Percentiles rank a stretch among this genome's conserved stretches.
These are phyloP conservation scores for Taurulus bubalis DNA, from an alignment of 2,113 vertebrate genomes.

Conservation along the genomic window DNA sequence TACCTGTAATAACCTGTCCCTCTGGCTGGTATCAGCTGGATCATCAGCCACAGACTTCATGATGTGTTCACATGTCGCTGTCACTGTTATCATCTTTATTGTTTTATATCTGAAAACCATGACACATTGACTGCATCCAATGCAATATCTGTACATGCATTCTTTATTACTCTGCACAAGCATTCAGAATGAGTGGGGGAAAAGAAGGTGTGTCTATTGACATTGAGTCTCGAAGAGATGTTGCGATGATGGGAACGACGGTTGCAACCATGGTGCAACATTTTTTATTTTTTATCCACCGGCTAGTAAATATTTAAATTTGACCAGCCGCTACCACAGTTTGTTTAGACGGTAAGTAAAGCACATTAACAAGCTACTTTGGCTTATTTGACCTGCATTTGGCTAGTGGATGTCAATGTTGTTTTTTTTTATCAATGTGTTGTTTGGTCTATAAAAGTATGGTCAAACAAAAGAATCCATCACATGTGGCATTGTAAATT, in stretches of 20 bases:
- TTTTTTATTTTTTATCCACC: background rate
- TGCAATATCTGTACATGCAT: background rate
- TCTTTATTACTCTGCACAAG: background rate
- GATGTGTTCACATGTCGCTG: background rate
- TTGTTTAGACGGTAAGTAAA: background rate
- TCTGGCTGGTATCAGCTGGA: slow-evolving; percentile 1
- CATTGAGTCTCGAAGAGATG: background rate
- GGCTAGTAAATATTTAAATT: background rate
- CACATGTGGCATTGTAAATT: background rate
- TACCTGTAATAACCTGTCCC: slow-evolving; percentile 25
- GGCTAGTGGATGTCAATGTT: background rate
- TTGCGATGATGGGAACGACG: background rate
- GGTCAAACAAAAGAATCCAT: background rate
- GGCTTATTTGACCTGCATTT: background rate
- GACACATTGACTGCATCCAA: background rate
- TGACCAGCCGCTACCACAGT: background rate
- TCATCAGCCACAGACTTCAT: slow-evolving; percentile 20
- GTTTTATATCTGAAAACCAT: background rate
- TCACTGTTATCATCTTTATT: background rate
- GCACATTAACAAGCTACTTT: background rate
- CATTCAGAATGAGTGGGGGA: background rate
- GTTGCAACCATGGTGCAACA: background rate
- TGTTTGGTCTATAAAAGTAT: too few species aligned
- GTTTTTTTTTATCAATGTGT: too few species aligned
- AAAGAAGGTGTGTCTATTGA: background rate